Conservation (phyloP, 92 coral and sea anemone species). For the Blastomussa wellsi region DNA sequence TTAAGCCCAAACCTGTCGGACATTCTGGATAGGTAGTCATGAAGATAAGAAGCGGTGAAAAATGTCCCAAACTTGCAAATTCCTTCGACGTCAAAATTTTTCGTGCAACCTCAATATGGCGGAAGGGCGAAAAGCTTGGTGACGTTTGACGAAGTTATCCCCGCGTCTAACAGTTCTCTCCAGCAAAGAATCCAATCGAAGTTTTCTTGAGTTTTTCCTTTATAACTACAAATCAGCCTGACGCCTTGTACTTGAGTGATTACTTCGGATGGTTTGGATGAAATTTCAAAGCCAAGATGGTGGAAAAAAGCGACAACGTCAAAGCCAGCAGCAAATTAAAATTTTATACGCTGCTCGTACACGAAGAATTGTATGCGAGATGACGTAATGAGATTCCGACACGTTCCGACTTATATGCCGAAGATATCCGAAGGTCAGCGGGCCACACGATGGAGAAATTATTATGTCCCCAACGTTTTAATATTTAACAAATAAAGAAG, state of each 20-base stretch:
- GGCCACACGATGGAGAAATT: no score
- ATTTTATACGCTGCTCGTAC: constrained; percentile 69
- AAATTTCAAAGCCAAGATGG: constrained; percentile 85
- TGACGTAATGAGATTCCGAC: constrained; percentile 81
- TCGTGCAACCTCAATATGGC: constrained; percentile 92
- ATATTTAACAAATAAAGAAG: no score
- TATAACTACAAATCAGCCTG: constrained; percentile 26
- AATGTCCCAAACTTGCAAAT: constrained; percentile 74
- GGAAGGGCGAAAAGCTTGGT: constrained; percentile 74
- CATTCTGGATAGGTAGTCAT: constrained; percentile 99
- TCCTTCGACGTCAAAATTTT: constrained; percentile 74
- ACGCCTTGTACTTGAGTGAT: constrained; percentile 58
- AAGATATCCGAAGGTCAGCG: constrained; percentile 33
- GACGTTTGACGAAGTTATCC: constrained; percentile 72
- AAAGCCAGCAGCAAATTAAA: constrained; percentile 93
- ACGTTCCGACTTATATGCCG: constrained; percentile 42
- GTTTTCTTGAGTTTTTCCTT: constrained; percentile 22
- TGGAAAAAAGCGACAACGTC: constrained; percentile 87
- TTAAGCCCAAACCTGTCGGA: constrained; percentile 99
- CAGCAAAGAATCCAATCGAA: constrained; percentile 41
- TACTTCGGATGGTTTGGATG: constrained; percentile 81
- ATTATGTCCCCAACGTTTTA: no score
- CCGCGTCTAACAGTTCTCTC: constrained; percentile 17
- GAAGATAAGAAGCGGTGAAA: constrained; percentile 88
- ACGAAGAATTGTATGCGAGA: constrained; percentile 65